Evolutionary conservation across 2,113 vertebrate species (phyloP), one percentile per base, ranked within the genome.

Genomic region (Campylomormyrus numenius): DNA sequence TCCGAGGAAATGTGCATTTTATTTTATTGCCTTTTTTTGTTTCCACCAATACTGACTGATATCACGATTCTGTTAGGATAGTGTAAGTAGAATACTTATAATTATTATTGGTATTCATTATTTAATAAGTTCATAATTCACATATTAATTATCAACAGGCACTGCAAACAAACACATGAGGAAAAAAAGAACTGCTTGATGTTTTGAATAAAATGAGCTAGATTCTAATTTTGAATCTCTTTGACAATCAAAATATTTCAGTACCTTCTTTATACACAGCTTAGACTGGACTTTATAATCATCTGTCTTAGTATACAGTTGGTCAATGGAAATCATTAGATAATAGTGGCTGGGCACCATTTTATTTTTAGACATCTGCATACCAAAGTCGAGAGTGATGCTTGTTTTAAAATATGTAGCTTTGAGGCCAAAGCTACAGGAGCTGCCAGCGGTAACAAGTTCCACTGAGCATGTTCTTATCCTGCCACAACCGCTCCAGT

Each of bases 1-100:
- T 96, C 95, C 95, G 96, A 94, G 88, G 42, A 90, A 89, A 93
- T 91, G 92, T 90, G 92, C 91, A 89, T 91, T 92, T 94, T 88
- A 93, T 92, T 83, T 53, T 48, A 90, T 66, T 83, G 58, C 62
- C 62, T 80, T 80, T 80, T 50, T 89, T 58, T 48, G 19, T 48
- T 85, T 85, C 9, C 24, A 45, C 8, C 15, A 24, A 10, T 48
- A 48, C 13, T 85, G 21, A 24, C 42, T 84, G 39, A 48, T 85
- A 46, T 48, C 42, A 85, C 24, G 15, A 87, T 39, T 35, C 48
- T 35, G 31, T 13, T 52, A 2, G 9, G 15, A 11, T 45, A 17
- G 42, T 86, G 45, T 15, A 48, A 50, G 9, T 86, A 27, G 3
- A 86, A 86, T 49, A 50, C 21, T 50, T n/a, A 48, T 48, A 86